Evolutionary conservation across 2,113 vertebrate species (phyloP).

Genomic region (Sorex araneus): DNA sequence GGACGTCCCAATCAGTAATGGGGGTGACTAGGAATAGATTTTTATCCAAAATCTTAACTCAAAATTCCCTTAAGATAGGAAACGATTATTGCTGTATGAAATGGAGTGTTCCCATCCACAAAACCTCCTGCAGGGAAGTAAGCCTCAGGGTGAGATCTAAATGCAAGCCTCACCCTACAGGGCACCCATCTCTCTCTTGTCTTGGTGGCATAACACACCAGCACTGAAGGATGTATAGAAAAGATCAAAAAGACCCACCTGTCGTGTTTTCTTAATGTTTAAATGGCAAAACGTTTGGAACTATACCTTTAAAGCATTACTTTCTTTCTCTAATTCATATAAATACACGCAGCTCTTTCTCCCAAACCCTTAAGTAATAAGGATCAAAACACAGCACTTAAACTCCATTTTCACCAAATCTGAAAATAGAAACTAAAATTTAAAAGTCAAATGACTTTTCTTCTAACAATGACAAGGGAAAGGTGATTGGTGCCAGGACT

Average conservation of each 20-base stretch:
- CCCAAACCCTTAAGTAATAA: constrained; percentile 13
- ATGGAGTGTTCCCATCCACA: not conserved
- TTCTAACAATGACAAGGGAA: constrained; percentile 27
- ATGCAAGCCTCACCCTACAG: not conserved
- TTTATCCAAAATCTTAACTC: not conserved
- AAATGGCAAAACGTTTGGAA: not conserved
- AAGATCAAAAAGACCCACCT: not conserved
- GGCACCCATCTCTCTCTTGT: not conserved
- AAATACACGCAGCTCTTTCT: constrained; percentile 43
- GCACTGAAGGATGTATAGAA: not conserved
- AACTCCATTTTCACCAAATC: constrained; percentile 15
- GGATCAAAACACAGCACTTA: constrained; percentile 44
- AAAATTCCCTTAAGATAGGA: constrained; percentile 43
- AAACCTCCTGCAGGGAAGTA: not conserved
- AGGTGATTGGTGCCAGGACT: not conserved
- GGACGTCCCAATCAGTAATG: too few species aligned
- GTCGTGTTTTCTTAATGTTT: not conserved
- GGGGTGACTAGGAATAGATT: not conserved
- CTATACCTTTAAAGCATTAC: constrained; percentile 39
- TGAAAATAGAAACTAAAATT: constrained; percentile 52
- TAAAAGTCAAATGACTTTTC: constrained; percentile 40
- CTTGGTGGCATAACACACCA: not conserved
- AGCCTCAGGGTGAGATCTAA: not conserved
- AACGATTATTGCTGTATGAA: not conserved
- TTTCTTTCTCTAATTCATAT: constrained; percentile 50